Evolutionary conservation across 2,888 invertebrate species (phyloP).

Genomic region (Phasia obesa): DNA sequence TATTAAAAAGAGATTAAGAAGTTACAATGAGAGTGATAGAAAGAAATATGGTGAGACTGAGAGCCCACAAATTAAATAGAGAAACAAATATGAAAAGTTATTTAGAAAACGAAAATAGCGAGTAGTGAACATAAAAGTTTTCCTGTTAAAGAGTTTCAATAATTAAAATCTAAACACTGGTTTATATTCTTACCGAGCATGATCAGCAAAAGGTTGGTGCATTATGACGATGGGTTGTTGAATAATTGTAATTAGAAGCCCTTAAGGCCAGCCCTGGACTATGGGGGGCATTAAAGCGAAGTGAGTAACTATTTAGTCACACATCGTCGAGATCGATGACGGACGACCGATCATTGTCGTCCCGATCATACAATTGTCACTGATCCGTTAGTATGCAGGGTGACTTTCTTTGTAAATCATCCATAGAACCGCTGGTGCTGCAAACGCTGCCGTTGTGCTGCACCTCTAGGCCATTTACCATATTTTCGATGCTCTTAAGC

Average conservation of each 20-base stretch:
- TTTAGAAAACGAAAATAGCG: constrained; percentile 7
- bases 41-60: background rate
- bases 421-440: constrained; percentile 72
- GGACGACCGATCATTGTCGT: constrained; percentile 80
- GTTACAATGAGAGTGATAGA: background rate
- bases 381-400: constrained; percentile 78
- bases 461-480: constrained; percentile 97
- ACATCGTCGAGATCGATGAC: constrained; percentile 82
- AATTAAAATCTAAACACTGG: constrained; percentile 52
- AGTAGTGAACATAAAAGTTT: constrained; percentile 24
- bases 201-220: constrained; percentile 61
- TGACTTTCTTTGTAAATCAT: constrained; percentile 75
- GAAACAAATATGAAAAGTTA: constrained; percentile 2
- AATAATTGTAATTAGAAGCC: constrained; percentile 48
- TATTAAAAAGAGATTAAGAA: constrained; percentile 46
- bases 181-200: constrained; percentile 28
- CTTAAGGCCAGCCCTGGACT: constrained; percentile 38
- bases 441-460: constrained; percentile 84
- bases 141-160: constrained; percentile 42
- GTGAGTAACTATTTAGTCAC: constrained; percentile 77
- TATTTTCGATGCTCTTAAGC: constrained; percentile 97
- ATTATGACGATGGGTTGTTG: constrained; percentile 67
- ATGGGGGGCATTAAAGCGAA: constrained; percentile 34
- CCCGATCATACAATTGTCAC: constrained; percentile 82
- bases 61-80: background rate